Percentiles rank a stretch among this genome's conserved stretches.
These are phyloP conservation scores for Neotoxoptera formosana DNA, from an alignment of 1,140 invertebrate species.

Conservation along the genomic window DNA sequence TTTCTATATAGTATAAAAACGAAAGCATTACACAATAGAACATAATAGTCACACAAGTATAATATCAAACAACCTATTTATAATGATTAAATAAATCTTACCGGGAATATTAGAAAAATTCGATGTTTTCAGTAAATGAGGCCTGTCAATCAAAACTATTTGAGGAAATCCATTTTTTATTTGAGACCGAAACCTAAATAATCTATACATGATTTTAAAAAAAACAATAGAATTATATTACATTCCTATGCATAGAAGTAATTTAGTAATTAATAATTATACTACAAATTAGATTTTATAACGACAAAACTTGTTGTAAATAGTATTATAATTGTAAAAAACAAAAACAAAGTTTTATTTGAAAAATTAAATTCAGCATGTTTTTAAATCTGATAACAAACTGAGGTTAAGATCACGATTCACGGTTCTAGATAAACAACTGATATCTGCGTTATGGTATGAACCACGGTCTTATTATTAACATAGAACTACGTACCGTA, in stretches of 20 bases:
- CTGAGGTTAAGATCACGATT: not conserved
- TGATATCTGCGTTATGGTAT: too few species aligned
- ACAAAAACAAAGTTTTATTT: not conserved
- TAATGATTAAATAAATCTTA: not conserved
- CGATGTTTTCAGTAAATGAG: not conserved
- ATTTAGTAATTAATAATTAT: not conserved
- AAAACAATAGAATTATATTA: not conserved
- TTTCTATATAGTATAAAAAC: constrained; percentile 27
- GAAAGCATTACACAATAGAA: not conserved
- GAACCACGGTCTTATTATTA: too few species aligned
- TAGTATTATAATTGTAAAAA: not conserved
- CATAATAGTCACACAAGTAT: not conserved
- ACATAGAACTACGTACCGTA: too few species aligned
- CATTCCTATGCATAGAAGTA: not conserved
- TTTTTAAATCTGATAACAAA: constrained; percentile 31
- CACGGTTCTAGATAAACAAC: too few species aligned
- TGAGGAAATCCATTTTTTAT: constrained; percentile 23
- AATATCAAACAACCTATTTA: not conserved
- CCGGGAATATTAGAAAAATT: not conserved
- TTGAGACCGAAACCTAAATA: constrained; percentile 41
- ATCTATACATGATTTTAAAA: constrained; percentile 32
- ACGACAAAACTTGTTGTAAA: not conserved
- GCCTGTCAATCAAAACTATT: constrained; percentile 18
- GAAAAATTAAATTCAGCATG: constrained; percentile 3
- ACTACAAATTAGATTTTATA: not conserved